Evolutionary conservation across 2,888 invertebrate genomes (phyloP).

Genomic region (Meiosimyza platycephala): DNA sequence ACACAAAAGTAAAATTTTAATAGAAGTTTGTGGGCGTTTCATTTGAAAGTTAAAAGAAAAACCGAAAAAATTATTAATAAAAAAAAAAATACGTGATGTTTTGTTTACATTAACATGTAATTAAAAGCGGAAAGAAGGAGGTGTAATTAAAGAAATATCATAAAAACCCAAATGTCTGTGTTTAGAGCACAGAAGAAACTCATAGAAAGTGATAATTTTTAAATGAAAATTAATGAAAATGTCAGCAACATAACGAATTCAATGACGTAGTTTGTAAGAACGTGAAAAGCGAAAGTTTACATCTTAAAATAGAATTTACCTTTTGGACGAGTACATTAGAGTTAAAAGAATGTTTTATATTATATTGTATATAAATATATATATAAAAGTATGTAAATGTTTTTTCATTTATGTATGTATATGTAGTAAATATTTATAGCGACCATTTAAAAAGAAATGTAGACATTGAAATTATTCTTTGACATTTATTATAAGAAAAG

Average conservation of each 20-base stretch:
- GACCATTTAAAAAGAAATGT: not conserved
- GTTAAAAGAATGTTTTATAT: conserved; percentile 18
- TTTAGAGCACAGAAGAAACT: not conserved
- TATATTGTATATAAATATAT: conserved; percentile 18
- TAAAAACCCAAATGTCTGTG: not conserved
- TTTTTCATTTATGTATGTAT: not conserved
- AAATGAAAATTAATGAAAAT: too few relatives aligned
- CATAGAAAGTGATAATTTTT: too few relatives aligned
- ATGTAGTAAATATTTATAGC: conserved; percentile 16
- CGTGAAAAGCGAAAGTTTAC: too few relatives aligned
- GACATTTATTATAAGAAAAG: not conserved
- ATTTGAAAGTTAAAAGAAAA: not conserved
- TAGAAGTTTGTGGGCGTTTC: not conserved
- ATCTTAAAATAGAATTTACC: conserved; percentile 19
- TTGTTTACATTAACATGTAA: conserved; percentile 10
- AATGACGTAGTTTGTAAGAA: too few relatives aligned
- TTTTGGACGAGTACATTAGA: conserved; percentile 28
- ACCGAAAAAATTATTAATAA: not conserved
- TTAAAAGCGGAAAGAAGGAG: not conserved
- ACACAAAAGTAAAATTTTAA: not conserved
- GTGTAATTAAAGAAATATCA: not conserved
- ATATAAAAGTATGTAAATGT: conserved; percentile 11
- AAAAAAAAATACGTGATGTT: not conserved
- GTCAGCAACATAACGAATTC: too few relatives aligned
- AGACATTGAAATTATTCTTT: conserved; percentile 5